phyloP scores from a whole-genome alignment of 30 jellyfish, hydroid and myxozoan species.

The Hydractinia echinata region DNA sequence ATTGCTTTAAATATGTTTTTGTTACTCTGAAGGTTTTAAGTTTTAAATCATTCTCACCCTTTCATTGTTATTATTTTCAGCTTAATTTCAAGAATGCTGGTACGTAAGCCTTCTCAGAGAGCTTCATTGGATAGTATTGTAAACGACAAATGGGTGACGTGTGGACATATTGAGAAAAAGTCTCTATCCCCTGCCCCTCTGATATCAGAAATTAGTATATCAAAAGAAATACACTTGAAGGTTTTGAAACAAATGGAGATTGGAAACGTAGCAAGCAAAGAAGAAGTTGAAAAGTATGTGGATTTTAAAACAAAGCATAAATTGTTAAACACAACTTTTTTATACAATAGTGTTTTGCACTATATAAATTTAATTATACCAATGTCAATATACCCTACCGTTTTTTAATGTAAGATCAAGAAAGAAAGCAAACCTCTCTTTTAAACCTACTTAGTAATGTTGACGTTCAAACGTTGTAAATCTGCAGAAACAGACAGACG shows the following conservation, averaged over 20 bases:
- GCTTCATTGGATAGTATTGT: conserved; percentile 75
- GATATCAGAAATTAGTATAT: conserved; percentile 64
- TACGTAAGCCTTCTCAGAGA: conserved; percentile 76
- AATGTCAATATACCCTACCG: too few relatives aligned
- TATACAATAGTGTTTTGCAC: too few relatives aligned
- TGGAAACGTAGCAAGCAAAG: conserved; percentile 71
- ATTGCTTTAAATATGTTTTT: too few relatives aligned
- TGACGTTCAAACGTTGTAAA: too few relatives aligned
- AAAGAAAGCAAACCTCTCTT: too few relatives aligned
- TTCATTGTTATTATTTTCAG: conserved; percentile 14
- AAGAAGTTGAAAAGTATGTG: conserved; percentile 68
- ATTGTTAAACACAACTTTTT: too few relatives aligned
- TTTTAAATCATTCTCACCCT: not conserved
- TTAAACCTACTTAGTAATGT: too few relatives aligned
- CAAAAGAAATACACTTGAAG: conserved; percentile 64
- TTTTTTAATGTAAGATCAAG: too few relatives aligned
- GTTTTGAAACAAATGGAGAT: conserved; percentile 78
- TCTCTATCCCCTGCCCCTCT: conserved; percentile 53
- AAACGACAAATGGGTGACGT: conserved; percentile 71
- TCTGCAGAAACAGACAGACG: too few relatives aligned
- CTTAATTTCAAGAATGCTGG: conserved; percentile 80
- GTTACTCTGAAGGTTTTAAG: not conserved
- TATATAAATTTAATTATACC: too few relatives aligned
- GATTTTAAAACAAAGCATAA: not conserved
- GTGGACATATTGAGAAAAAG: conserved; percentile 1